phyloP scores from a whole-genome alignment of 2,113 vertebrate species.

The Isichthys henryi region DNA sequence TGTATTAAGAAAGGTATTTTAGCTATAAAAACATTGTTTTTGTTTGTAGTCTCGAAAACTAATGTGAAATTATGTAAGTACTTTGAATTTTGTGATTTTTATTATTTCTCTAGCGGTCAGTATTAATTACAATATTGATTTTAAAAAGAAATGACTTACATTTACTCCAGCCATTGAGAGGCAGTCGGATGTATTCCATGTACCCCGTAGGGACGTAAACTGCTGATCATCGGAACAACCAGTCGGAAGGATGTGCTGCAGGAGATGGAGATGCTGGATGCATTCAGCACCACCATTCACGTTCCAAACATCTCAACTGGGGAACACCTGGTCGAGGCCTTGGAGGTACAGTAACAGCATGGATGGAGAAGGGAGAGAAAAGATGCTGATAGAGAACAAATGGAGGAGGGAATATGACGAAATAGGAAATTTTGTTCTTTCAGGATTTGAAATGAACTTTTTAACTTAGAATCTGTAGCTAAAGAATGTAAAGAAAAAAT shows the following conservation, averaged over 20 bases:
- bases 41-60: background rate
- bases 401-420: background rate
- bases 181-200: background rate
- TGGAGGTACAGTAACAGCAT: slow-evolving; percentile 60
- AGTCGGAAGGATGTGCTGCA: slow-evolving; percentile 95
- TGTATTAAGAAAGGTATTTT: background rate
- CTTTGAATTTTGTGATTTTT: background rate
- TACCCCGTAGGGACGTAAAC: slow-evolving; percentile 77
- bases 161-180: background rate
- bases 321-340: slow-evolving; percentile 85
- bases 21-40: background rate
- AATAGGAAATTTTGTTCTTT: background rate
- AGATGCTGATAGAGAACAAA: background rate
- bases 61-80: background rate
- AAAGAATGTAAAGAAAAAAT: background rate
- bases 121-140: background rate
- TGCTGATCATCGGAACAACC: slow-evolving; percentile 94
- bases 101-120: background rate
- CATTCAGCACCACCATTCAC: slow-evolving; percentile 94
- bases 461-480: background rate
- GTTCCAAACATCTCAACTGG: slow-evolving; percentile 87
- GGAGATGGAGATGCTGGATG: slow-evolving; percentile 98
- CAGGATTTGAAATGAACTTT: background rate
- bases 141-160: background rate
- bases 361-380: background rate